Conservation (phyloP, 2,888 invertebrate genomes). For the Lasioglossum villosulum region DNA sequence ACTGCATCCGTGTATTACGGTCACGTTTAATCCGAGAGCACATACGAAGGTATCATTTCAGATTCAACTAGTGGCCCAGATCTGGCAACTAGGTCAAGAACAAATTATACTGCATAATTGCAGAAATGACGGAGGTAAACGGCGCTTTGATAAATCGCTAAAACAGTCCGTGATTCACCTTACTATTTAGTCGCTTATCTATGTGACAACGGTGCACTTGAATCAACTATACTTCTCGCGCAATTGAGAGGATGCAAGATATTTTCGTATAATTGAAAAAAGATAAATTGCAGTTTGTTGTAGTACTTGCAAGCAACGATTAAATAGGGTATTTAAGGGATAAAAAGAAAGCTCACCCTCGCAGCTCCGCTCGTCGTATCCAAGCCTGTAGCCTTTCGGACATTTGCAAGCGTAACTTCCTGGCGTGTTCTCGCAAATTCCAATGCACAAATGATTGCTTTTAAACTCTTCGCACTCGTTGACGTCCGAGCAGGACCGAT, state of each 20-base stretch:
- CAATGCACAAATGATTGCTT: conserved; percentile 89
- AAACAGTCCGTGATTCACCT: neutral
- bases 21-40: conserved; percentile 40
- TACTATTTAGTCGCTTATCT: neutral
- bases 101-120: conserved; percentile 51
- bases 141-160: conserved; percentile 18
- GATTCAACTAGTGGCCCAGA: conserved; percentile 45
- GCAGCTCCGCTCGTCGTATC: conserved; percentile 91
- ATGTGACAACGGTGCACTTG: neutral
- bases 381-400: conserved; percentile 91
- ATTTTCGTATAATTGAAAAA: neutral
- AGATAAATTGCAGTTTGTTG: neutral
- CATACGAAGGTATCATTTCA: conserved; percentile 23
- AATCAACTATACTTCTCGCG: neutral
- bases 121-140: conserved; percentile 39
- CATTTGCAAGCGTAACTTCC: conserved; percentile 94
- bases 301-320: neutral
- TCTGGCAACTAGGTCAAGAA: conserved; percentile 68
- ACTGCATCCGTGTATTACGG: neutral
- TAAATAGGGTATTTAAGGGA: neutral
- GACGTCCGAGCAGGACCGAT: conserved; percentile 92
- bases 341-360: conserved; percentile 87
- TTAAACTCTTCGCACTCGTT: conserved; percentile 94
- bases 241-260: neutral
- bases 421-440: conserved; percentile 93